phyloP scores from a whole-genome alignment of 1,140 invertebrate genomes.

The Teleopsis dalmanni region DNA sequence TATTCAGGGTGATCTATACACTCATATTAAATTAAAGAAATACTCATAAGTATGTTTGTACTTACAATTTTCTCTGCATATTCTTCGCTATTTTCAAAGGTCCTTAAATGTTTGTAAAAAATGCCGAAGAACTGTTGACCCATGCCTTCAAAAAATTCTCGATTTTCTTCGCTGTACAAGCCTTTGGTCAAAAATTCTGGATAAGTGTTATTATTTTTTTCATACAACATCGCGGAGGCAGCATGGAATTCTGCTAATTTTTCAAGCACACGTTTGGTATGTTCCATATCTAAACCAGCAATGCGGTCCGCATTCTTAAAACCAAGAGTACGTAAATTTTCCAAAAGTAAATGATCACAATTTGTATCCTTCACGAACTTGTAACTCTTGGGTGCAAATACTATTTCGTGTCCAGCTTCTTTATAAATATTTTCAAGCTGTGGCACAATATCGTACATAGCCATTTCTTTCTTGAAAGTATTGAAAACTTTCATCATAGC shows the following conservation, averaged over 20 bases:
- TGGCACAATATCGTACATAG: constrained; percentile 20
- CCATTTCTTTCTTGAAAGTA: constrained; percentile 17
- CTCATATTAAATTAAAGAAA: no score
- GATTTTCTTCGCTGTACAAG: constrained; percentile 1
- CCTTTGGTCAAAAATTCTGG: constrained; percentile 5
- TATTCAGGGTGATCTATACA: no score
- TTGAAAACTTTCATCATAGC: not conserved
- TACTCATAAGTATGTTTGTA: no score
- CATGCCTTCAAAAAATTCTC: not conserved
- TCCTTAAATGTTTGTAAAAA: constrained; percentile 9
- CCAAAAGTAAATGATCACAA: constrained; percentile 13
- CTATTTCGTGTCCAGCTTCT: constrained; percentile 17
- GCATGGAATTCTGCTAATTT: constrained; percentile 51
- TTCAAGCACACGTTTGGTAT: constrained; percentile 45
- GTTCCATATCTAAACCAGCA: constrained; percentile 47
- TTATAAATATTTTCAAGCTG: constrained; percentile 23
- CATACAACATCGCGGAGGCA: constrained; percentile 36
- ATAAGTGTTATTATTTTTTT: constrained; percentile 8
- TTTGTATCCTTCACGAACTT: constrained; percentile 1
- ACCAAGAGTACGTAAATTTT: constrained; percentile 16
- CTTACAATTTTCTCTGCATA: constrained; percentile 9
- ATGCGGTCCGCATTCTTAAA: constrained; percentile 46
- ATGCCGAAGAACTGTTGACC: not conserved
- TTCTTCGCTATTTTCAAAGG: not conserved
- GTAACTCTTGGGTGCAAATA: constrained; percentile 16